Percentiles rank a stretch among this genome's conserved stretches.
Conservation (phyloP, 2,888 invertebrate genomes). For the Epinotia brunnichana region DNA sequence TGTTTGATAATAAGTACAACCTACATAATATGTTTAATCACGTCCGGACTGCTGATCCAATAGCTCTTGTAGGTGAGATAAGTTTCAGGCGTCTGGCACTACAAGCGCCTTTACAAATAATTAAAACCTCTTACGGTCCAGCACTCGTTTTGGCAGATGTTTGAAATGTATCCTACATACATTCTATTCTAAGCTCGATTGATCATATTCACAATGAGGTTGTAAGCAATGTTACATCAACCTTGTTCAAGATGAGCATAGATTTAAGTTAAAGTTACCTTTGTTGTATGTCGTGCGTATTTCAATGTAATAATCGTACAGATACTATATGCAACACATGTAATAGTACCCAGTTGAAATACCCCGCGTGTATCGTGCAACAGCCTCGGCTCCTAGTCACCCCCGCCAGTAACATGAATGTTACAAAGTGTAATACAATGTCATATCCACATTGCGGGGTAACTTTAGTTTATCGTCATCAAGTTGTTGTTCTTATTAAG, state of each 20-base stretch:
- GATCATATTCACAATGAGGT: constrained; percentile 48
- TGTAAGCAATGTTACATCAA: constrained; percentile 51
- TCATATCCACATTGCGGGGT: constrained; percentile 31
- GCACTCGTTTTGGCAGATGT: neutral
- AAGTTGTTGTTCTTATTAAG: constrained; percentile 47
- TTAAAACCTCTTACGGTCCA: neutral
- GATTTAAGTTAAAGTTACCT: constrained; percentile 62
- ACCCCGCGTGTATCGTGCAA: constrained; percentile 57
- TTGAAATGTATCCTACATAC: constrained; percentile 25
- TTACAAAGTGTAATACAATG: constrained; percentile 37
- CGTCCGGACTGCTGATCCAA: constrained; percentile 26
- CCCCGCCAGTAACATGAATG: constrained; percentile 49
- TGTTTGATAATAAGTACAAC: constrained; percentile 16
- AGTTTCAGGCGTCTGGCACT: constrained; percentile 11
- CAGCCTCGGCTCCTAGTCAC: constrained; percentile 65
- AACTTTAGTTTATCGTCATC: constrained; percentile 46
- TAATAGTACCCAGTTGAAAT: constrained; percentile 47
- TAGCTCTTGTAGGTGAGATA: constrained; percentile 24
- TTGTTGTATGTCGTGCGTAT: constrained; percentile 63
- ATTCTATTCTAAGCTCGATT: constrained; percentile 33
- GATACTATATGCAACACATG: constrained; percentile 38
- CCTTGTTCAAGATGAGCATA: constrained; percentile 54
- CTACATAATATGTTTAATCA: constrained; percentile 19
- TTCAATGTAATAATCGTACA: constrained; percentile 43
- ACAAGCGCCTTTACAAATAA: neutral